Evolutionary conservation across 2,113 vertebrate genomes (phyloP).

Genomic region (Platichthys flesus): DNA sequence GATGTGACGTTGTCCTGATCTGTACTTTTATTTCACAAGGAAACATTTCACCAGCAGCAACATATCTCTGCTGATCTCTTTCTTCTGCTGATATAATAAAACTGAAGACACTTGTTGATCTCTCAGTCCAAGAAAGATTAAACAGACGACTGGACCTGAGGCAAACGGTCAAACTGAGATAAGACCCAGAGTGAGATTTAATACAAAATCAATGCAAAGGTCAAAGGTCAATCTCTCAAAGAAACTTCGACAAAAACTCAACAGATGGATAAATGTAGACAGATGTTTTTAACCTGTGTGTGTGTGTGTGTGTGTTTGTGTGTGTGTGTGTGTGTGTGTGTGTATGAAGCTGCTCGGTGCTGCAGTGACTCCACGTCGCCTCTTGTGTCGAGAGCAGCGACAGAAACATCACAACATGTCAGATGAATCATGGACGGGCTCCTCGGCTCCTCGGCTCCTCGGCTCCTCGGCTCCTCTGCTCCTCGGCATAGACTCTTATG

Average conservation of each 20-base stretch:
- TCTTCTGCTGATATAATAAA: conserved; percentile 27
- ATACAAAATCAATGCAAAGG: conserved; percentile 29
- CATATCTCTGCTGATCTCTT: neutral
- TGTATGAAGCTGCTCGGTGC: conserved; percentile 13
- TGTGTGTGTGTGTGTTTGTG: too few relatives aligned
- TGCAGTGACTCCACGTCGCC: conserved; percentile 1
- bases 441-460: too few relatives aligned
- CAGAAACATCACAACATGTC: conserved; percentile 16
- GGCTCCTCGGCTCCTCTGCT: too few relatives aligned
- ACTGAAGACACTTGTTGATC: neutral
- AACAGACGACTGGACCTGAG: conserved; percentile 26
- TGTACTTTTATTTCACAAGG: too few relatives aligned
- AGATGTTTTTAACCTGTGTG: neutral
- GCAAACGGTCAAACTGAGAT: conserved; percentile 1
- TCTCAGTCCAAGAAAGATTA: conserved; percentile 38
- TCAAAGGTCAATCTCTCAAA: conserved; percentile 23
- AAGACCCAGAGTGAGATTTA: conserved; percentile 27
- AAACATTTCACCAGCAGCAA: too few relatives aligned
- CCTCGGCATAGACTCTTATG: too few relatives aligned
- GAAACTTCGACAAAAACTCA: conserved; percentile 6
- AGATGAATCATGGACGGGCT: conserved; percentile 22
- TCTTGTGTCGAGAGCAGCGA: conserved; percentile 9
- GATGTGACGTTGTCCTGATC: too few relatives aligned
- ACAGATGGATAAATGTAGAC: neutral
- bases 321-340: too few relatives aligned